A percentile compares a stretch with the other conserved stretches of the same genome.
These are phyloP conservation scores for Oncorhynchus tshawytscha DNA, from an alignment of 2,113 vertebrate genomes.

Conservation along the genomic window DNA sequence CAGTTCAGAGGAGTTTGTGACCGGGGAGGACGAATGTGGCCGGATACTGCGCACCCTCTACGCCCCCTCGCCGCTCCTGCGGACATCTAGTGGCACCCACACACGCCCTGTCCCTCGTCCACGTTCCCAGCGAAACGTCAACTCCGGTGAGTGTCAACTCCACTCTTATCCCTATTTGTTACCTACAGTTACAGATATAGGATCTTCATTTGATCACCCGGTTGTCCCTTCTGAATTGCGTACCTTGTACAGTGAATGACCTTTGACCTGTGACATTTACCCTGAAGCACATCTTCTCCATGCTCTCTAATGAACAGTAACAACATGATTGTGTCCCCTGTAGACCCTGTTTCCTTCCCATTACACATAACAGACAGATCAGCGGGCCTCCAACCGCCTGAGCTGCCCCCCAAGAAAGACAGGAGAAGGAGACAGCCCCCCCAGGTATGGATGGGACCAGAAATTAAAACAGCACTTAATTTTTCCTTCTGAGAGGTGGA, in stretches of 20 bases:
- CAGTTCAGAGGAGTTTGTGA: slow-evolving; percentile 72
- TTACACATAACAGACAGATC: slow-evolving; percentile 25
- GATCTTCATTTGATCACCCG: no score
- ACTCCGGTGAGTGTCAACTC: slow-evolving; percentile 75
- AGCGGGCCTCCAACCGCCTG: slow-evolving; percentile 65
- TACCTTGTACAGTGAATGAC: neutral
- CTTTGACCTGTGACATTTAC: no score
- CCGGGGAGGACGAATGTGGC: slow-evolving; percentile 54
- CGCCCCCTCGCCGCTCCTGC: slow-evolving; percentile 64
- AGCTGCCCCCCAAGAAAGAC: slow-evolving; percentile 79
- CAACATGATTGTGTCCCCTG: no score
- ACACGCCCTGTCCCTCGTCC: slow-evolving; percentile 47
- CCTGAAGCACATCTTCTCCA: no score
- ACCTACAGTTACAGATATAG: no score
- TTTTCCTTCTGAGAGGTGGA: neutral
- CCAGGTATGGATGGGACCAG: slow-evolving; percentile 34
- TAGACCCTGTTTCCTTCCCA: neutral
- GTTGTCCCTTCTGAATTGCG: neutral
- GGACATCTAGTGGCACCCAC: slow-evolving; percentile 80
- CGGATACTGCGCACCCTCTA: slow-evolving; percentile 25
- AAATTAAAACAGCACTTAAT: neutral
- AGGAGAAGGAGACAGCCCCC: slow-evolving; percentile 62
- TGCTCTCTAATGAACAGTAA: no score
- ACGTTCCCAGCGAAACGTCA: slow-evolving; percentile 54
- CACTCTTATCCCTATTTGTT: neutral